Evolutionary conservation across 2,888 invertebrate species (phyloP).

Genomic region (Schizaphis graminum): DNA sequence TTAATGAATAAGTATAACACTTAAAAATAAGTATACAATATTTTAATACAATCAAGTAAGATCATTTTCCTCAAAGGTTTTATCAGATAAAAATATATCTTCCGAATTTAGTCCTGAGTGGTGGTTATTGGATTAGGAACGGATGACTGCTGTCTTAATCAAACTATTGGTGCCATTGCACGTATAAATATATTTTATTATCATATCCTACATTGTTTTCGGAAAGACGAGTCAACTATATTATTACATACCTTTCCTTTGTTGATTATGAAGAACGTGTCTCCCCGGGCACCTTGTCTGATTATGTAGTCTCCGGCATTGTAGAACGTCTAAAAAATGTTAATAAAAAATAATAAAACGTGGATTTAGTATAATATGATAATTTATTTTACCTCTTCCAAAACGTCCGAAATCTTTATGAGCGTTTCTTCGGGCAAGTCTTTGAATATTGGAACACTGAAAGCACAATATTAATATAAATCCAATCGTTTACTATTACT

Average conservation of each 20-base stretch:
- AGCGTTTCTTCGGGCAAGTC: slow-evolving; percentile 93
- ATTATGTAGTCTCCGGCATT: slow-evolving; percentile 96
- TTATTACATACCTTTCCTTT: slow-evolving; percentile 80
- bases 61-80: neutral
- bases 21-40: neutral
- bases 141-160: neutral
- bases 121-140: neutral
- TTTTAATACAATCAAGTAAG: neutral
- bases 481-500: neutral
- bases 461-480: slow-evolving; percentile 70
- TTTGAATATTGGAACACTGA: slow-evolving; percentile 96
- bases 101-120: neutral
- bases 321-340: slow-evolving; percentile 80
- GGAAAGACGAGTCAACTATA: neutral
- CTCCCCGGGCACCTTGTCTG: slow-evolving; percentile 94
- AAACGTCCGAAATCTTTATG: slow-evolving; percentile 94
- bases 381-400: slow-evolving; percentile 81
- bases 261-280: slow-evolving; percentile 98
- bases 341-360: neutral
- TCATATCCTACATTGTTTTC: neutral
- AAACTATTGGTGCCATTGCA: neutral
- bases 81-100: neutral
- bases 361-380: neutral
- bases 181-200: neutral
- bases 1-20: neutral